Base-by-base conservation (phyloP, 2,888 invertebrate species). In the Hoplodrina ambigua region DNA sequence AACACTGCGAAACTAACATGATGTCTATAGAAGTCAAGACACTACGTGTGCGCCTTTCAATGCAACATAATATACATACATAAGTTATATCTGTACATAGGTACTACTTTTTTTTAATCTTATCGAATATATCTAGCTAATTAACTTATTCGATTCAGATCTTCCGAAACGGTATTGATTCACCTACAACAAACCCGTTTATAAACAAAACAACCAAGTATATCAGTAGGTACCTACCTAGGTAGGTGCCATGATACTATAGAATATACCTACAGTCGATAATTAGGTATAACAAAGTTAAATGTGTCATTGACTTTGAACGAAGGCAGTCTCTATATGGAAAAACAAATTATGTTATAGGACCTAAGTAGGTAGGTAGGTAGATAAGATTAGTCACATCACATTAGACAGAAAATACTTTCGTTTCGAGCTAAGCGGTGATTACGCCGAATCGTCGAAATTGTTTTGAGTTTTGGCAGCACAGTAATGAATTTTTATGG, bases 251-350 rank as follows among this genome's bases (percentile, higher is more conserved):
- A 44, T 44, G 44, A 44, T 44, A 44, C 44, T 10, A 44, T 44
- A 11, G 25, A 25, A 13, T n/a, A 49, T 20, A 15, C 46, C n/a
- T n/a, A n/a, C n/a, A n/a, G n/a, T n/a, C n/a, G n/a, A n/a, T n/a
- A n/a, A 19, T 46, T 46, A 30, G 7, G 4, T 33, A 7, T 33
- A 41, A 25, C 54, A 58, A 49, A 69, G 50, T 57, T 69, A 17
- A 56, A 56, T 56, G 30, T 69, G 70, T 50, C 50, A 69, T 56
- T 37, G 53, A 68, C n/a, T 37, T 46, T 15, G n/a, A 20, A 37
- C 20, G 8, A 19, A 68, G n/a, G 30, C 15, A 33, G 7, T 37
- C 8, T 44, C 11, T 11, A 15, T 2, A 44, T 4, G 44, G 44
- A 44, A 44, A 46, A 17, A 46, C 1, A 11, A 17, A 11, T 15